These are phyloP conservation scores for Arothron firmamentum DNA, from an alignment of 2,113 vertebrate species.

Conservation along the genomic window DNA sequence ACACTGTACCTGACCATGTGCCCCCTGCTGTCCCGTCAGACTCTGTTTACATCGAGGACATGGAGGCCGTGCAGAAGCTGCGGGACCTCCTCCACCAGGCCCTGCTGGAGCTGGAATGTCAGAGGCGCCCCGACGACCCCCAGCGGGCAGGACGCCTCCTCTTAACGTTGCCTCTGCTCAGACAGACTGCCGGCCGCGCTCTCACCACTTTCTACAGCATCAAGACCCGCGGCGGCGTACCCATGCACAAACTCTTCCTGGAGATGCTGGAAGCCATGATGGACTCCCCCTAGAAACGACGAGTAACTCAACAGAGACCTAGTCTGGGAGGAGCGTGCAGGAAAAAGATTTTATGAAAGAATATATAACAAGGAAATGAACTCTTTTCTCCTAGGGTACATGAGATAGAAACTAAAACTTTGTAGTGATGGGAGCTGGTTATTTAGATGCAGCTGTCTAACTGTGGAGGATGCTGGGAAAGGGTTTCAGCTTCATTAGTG, in stretches of 20 bases:
- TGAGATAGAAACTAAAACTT: constrained; percentile 27
- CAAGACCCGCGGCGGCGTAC: constrained; percentile 87
- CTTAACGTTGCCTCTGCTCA: constrained; percentile 85
- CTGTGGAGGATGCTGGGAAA: constrained; percentile 31
- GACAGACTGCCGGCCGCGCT: constrained; percentile 88
- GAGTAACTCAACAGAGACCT: constrained; percentile 25
- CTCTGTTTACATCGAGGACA: constrained; percentile 91
- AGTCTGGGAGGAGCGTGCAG: constrained; percentile 36
- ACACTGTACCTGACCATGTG: constrained; percentile 3
- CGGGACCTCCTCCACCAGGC: constrained; percentile 89
- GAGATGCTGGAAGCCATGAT: constrained; percentile 97
- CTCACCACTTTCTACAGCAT: constrained; percentile 89
- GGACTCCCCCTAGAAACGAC: constrained; percentile 78
- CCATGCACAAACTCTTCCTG: constrained; percentile 94
- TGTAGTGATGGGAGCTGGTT: constrained; percentile 21
- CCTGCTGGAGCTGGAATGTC: constrained; percentile 83
- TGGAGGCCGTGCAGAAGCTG: constrained; percentile 87
- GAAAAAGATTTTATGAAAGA: constrained; percentile 43
- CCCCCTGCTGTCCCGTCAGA: constrained; percentile 66
- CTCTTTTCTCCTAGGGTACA: constrained; percentile 25
- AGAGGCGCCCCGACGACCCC: constrained; percentile 77
- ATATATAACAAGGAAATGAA: constrained; percentile 24
- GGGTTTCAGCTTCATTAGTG: constrained; percentile 28
- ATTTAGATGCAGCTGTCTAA: constrained; percentile 46
- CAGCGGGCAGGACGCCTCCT: constrained; percentile 85